Evolutionary conservation across 2,113 vertebrate genomes (phyloP), one percentile per base, ranked within the genome.

Genomic region (Megaleporinus macrocephalus): DNA sequence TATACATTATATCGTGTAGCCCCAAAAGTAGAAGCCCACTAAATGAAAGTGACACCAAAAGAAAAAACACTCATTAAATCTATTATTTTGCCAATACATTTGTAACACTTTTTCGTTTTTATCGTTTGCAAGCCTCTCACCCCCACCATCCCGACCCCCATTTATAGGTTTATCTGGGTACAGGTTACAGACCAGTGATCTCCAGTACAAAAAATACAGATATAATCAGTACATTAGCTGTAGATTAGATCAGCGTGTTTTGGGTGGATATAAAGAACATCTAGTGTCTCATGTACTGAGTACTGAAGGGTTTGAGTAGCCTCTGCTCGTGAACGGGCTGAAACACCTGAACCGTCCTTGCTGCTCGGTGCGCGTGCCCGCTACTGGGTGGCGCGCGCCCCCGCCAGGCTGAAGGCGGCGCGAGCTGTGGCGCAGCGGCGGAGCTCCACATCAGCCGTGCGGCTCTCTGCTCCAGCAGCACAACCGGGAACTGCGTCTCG

Each of bases 351-450:
- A 80, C 24, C 70, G 81, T 82, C 84, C 76, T 80, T 53, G 18
- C 53, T 22, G 53, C 22, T 57, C 53, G 18, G 53, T 61, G 57
- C 57, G 57, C 86, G 84, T 84, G 86, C 86, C 81, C 89, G 83
- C 71, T 53, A 82, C 79, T 86, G 66, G 79, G 85, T 87, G 89
- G 83, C 84, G 86, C 88, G 84, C 87, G 85, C 86, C 81, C 83
- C 77, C 41, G 73, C 84, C 61, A 72, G 76, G 80, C 81, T 80
- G 81, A 76, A 44, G 72, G 81, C 57, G 22, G 57, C 11, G 9
- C 24, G 57, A 61, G 22, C n/a, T 61, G 57, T 61, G 57, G 57
- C 57, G 57, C 57, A 61, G 57, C 57, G 57, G 57, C 22, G 57
- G 57, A 61, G 57, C 57, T 61, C 57, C 57, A 61, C 74, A 74